phyloP scores from a whole-genome alignment of 2,113 vertebrate genomes.

The Rhizomys pruinosus region DNA sequence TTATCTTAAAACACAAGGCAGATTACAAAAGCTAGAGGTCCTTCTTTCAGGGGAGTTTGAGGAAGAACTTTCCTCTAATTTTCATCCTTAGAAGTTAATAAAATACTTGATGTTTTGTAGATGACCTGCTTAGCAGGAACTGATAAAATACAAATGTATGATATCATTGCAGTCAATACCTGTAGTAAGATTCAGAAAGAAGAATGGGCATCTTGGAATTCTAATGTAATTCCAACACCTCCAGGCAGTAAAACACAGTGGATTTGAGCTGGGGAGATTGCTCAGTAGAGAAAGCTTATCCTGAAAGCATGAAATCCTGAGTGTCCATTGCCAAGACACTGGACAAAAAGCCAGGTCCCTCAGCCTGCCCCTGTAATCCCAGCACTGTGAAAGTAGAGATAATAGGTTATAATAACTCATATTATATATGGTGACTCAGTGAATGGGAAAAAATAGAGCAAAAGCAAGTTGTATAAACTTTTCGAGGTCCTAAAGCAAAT shows the following conservation, averaged over 20 bases:
- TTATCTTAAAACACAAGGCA: neutral
- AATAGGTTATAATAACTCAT: neutral
- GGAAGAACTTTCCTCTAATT: neutral
- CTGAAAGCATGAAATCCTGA: neutral
- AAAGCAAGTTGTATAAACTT: neutral
- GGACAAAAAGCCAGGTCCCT: neutral
- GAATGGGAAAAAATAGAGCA: neutral
- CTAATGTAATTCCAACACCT: neutral
- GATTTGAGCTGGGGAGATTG: neutral
- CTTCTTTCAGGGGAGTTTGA: neutral
- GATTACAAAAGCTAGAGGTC: neutral
- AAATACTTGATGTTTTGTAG: neutral
- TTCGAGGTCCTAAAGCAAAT: neutral
- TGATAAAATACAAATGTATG: neutral
- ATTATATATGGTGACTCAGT: neutral
- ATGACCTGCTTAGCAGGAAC: neutral
- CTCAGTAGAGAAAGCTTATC: neutral
- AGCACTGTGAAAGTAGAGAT: neutral
- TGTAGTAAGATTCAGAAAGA: neutral
- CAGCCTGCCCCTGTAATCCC: neutral
- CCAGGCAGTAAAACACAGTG: neutral
- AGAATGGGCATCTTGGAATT: neutral
- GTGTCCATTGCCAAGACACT: neutral
- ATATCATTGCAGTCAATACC: neutral
- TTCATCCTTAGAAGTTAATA: neutral